Evolutionary conservation across 2,888 invertebrate genomes (phyloP), one percentile per base, ranked within the genome.

Genomic region (Hypomecis punctinalis): DNA sequence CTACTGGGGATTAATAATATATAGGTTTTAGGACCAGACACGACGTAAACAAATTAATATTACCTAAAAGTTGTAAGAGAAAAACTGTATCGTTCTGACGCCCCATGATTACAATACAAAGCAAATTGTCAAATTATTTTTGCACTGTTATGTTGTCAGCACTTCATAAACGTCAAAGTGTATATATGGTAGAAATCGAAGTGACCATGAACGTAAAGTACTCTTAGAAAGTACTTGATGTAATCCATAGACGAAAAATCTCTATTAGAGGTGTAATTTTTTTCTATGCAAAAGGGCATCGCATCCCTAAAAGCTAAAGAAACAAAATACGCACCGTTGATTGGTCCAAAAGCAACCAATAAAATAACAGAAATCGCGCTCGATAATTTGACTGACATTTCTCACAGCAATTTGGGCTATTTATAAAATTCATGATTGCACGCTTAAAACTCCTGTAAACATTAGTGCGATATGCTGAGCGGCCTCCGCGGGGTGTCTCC

Each of bases 51-150:
- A 72, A 71, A 77, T 75, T 71, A 46, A 72, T 71, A 77, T 87
- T 91, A 94, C 94, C 94, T 95, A 85, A 94, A 95, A 81, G 94
- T 95, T 73, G 95, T 99, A 74, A 99, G 94, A 59, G 99, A 99
- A 93, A 99, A 99, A 94, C 99, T 99, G 84, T 99, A 99, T 81
- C 99, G 95, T 90, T 99, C 98, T 56, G 98, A 97, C 92, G 97
- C n/a, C n/a, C 96, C 98, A 98, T 98, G 94, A 95, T 96, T n/a
- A n/a, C n/a, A n/a, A n/a, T 94, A 94, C 94, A 94, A 92, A 90
- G 94, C 94, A 89, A 79, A 81, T 78, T 85, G 86, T 82, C 85
- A 42, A 46, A 56, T 59, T 52, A 39, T 57, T 60, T 81, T 80
- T 58, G 74, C 72, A 61, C 66, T 72, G 69, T 82, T 80, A 86